A percentile compares a stretch with the other conserved stretches of the same genome.
Conservation (phyloP, 2,888 invertebrate genomes). For the Sinotaia quadrata region DNA sequence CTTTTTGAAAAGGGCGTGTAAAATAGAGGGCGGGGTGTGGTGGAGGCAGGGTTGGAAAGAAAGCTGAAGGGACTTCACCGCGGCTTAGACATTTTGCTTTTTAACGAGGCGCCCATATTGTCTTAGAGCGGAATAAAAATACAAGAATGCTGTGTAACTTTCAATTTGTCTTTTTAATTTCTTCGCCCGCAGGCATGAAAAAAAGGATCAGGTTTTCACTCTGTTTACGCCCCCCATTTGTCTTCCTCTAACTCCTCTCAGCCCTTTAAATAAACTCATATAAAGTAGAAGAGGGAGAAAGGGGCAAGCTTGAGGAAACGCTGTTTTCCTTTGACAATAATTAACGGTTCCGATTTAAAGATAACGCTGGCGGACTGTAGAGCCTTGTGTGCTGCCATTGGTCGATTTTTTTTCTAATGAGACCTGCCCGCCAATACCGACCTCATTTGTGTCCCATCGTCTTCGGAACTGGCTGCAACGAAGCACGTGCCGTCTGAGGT, state of each 20-base stretch:
- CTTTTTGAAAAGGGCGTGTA: no score
- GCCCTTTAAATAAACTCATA: no score
- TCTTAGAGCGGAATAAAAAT: background rate
- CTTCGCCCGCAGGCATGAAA: constrained; percentile 7
- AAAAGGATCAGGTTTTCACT: constrained; percentile 4
- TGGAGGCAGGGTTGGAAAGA: no score
- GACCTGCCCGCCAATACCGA: constrained; percentile 14
- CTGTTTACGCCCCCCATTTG: background rate
- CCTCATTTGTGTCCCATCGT: constrained; percentile 23
- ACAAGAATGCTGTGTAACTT: constrained; percentile 1
- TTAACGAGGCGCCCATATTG: background rate
- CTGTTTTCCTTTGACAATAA: constrained; percentile 22
- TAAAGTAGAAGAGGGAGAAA: background rate
- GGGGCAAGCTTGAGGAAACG: constrained; percentile 4
- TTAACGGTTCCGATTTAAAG: constrained; percentile 25
- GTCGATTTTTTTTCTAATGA: constrained; percentile 32
- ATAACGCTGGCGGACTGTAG: constrained; percentile 19
- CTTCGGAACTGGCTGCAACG: background rate
- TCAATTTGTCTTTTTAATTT: constrained; percentile 15
- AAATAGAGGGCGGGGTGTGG: no score
- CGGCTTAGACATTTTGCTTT: no score
- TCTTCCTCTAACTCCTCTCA: no score
- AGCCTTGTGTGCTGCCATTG: constrained; percentile 20
- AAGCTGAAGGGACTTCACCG: no score
- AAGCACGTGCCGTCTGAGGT: constrained; percentile 19